Percentiles rank a stretch among this genome's conserved stretches.
Evolutionary conservation across 2,888 invertebrate species (phyloP).

Genomic region (Caenorhabditis sp.): DNA sequence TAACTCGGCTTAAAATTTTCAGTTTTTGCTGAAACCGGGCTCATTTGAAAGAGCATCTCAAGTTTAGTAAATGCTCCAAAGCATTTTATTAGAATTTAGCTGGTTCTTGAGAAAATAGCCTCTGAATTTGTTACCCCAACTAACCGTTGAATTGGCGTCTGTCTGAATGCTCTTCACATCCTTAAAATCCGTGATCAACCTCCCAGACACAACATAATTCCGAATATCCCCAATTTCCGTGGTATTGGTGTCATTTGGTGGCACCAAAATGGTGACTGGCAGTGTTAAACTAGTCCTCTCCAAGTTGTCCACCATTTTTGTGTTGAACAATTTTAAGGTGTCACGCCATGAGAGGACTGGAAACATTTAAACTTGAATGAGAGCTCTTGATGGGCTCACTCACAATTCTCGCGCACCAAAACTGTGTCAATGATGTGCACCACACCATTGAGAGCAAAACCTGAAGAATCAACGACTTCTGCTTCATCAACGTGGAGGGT

Average conservation of each 20-base stretch:
- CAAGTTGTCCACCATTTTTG: constrained; percentile 1
- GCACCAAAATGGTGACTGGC: constrained; percentile 4
- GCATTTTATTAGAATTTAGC: too few species aligned
- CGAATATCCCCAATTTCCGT: not conserved
- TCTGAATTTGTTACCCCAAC: too few species aligned
- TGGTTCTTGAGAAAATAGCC: too few species aligned
- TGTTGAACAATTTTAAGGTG: not conserved
- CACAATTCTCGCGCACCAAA: constrained; percentile 8
- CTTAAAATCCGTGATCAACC: not conserved
- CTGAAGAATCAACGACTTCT: not conserved
- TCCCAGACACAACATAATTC: not conserved
- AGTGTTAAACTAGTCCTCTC: not conserved
- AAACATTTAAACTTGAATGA: not conserved
- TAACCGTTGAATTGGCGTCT: not conserved
- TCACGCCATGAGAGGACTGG: constrained; percentile 11
- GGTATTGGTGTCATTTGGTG: not conserved
- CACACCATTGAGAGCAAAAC: constrained; percentile 7
- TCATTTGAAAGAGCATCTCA: too few species aligned
- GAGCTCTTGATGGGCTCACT: not conserved
- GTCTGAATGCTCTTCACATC: not conserved
- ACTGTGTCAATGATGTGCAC: constrained; percentile 9
- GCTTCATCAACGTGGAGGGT: not conserved
- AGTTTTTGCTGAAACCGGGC: too few species aligned
- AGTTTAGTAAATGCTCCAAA: too few species aligned
- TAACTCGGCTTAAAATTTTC: too few species aligned